Evolutionary conservation across 2,113 vertebrate species (phyloP).

Genomic region (Indri indri): DNA sequence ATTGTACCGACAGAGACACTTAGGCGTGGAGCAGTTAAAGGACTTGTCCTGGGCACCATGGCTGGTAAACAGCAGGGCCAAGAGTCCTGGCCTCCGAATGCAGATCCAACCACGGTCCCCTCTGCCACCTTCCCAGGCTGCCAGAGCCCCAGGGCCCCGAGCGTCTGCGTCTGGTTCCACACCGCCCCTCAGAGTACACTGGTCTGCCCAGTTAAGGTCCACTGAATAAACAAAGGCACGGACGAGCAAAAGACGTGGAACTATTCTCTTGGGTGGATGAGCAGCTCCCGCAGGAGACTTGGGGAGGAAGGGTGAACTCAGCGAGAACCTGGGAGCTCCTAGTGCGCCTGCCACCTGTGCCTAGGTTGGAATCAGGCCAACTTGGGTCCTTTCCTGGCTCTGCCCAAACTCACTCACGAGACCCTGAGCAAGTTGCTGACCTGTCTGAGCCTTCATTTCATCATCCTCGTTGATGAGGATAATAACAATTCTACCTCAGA

Average conservation of each 20-base stretch:
- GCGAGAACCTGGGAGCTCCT: accelerated
- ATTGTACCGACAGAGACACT: not conserved
- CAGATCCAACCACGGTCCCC: accelerated
- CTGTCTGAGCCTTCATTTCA: not conserved
- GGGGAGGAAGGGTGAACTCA: not conserved
- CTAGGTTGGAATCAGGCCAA: not conserved
- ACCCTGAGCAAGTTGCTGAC: not conserved
- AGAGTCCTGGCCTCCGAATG: not conserved
- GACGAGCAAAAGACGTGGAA: not conserved
- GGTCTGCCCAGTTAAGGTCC: too few species aligned
- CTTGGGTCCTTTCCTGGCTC: not conserved
- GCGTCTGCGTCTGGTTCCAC: not conserved
- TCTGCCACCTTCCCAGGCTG: not conserved
- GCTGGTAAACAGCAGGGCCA: not conserved
- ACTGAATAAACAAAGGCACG: accelerated
- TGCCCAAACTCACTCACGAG: not conserved
- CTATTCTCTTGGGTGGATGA: not conserved
- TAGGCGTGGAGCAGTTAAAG: not conserved
- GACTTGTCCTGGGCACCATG: too few species aligned
- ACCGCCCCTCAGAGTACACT: too few species aligned
- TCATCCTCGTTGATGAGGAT: not conserved
- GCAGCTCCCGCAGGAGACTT: not conserved
- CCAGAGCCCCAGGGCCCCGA: not conserved
- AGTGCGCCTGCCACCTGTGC: not conserved
- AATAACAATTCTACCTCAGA: not conserved